phyloP scores from a whole-genome alignment of 2,113 vertebrate species.

The Lophura nycthemera region DNA sequence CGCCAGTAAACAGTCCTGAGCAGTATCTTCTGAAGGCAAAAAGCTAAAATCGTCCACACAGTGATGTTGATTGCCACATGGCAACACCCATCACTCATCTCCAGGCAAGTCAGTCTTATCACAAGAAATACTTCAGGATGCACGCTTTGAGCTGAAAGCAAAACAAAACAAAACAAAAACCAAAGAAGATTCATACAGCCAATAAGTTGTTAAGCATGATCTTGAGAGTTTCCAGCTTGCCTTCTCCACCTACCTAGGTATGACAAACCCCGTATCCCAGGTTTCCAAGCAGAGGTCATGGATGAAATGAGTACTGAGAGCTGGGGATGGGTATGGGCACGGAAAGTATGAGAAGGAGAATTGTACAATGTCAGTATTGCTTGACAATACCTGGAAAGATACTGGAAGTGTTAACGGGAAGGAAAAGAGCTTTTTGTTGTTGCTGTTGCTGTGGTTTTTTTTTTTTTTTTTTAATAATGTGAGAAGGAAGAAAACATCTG shows the following conservation, averaged over 20 bases:
- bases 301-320: not conserved
- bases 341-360: not conserved
- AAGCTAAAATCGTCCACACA: no score
- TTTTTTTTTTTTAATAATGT: not conserved
- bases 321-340: not conserved
- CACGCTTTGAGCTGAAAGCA: no score
- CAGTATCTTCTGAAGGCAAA: no score
- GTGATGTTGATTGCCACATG: no score
- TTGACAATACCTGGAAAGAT: not conserved
- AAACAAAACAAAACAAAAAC: no score
- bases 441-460: not conserved
- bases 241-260: not conserved
- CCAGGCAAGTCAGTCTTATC: no score
- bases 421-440: rapidly evolving
- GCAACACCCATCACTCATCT: no score
- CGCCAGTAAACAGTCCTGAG: no score
- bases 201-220: not conserved
- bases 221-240: not conserved
- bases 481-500: not conserved
- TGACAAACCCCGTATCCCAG: not conserved
- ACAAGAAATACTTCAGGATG: no score
- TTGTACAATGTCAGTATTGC: not conserved
- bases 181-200: not conserved
- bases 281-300: not conserved
- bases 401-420: not conserved